Evolutionary conservation across 2,888 invertebrate species (phyloP), one percentile per base, ranked within the genome.

Genomic region (Hypercompe scribonia): DNA sequence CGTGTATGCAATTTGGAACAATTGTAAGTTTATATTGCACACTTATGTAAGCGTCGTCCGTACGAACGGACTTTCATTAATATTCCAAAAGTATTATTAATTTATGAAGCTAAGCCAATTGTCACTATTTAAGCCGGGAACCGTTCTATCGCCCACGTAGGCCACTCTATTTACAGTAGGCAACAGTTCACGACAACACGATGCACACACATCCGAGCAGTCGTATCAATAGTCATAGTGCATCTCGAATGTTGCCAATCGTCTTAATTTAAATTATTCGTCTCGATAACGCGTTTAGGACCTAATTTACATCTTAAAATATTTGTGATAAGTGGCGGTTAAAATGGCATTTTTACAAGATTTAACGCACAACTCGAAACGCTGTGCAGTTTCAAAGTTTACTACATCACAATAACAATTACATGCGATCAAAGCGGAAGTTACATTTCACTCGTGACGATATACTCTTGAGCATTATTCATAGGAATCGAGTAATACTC

Each of bases 401-500:
- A 46, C 66, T 75, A 18, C 72, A 68, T 68, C 73, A 74, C 76
- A 72, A 79, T 74, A 64, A 66, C 68, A 18, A 78, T 80, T 78
- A 81, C 33, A 78, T 86, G 86, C 86, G 85, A 87, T 81, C 75
- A 73, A 74, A 75, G 65, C 84, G 86, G 83, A 84, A 78, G 74
- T 78, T 72, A 77, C 50, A 73, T 54, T 70, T 69, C 68, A 74
- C 79, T 84, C 86, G 84, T 87, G 88, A 88, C 87, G 88, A 80
- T 84, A 81, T 73, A 75, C 79, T 82, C 80, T 81, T 82, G 89
- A 87, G 86, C 81, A 78, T 86, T 77, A 78, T 78, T 69, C 73
- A 83, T 83, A 80, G 69, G 76, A 84, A 85, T 83, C 70, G 84
- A 89, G 87, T 89, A 89, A 89, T 89, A 90, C 81, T 84, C 82